phyloP scores from a whole-genome alignment of 2,113 vertebrate species.

The Tragelaphus buxtoni region DNA sequence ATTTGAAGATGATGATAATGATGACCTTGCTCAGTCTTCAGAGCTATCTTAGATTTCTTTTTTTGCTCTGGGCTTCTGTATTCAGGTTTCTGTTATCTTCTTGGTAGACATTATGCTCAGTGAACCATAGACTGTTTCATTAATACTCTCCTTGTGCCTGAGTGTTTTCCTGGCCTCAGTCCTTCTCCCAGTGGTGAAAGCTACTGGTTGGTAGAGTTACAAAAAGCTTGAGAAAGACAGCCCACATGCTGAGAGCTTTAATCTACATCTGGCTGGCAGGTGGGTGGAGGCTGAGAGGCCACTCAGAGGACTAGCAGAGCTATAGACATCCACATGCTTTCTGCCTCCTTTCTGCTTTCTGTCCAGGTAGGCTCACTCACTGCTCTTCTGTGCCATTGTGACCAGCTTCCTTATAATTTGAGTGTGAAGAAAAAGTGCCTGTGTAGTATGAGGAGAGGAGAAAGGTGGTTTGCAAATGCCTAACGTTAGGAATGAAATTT shows the following conservation, averaged over 20 bases:
- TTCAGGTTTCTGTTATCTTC: background rate
- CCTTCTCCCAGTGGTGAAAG: background rate
- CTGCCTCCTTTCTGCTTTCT: background rate
- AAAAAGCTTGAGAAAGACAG: background rate
- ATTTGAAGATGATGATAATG: background rate
- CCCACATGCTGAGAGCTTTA: background rate
- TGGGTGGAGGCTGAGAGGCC: background rate
- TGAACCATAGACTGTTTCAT: background rate
- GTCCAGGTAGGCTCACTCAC: background rate
- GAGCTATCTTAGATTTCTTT: background rate
- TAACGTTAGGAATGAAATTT: background rate
- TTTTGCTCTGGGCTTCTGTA: background rate
- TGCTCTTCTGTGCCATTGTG: background rate
- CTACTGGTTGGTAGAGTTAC: background rate
- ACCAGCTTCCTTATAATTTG: background rate
- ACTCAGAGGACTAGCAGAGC: background rate
- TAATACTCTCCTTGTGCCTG: background rate
- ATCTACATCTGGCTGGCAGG: background rate
- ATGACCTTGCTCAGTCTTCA: background rate
- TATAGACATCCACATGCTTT: background rate
- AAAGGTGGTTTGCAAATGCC: background rate
- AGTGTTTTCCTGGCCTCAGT: background rate
- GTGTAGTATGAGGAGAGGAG: background rate
- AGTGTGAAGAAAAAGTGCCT: background rate
- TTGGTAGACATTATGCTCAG: background rate